phyloP scores from a whole-genome alignment of 1,140 invertebrate genomes.

The Sminthurinus signatus region DNA sequence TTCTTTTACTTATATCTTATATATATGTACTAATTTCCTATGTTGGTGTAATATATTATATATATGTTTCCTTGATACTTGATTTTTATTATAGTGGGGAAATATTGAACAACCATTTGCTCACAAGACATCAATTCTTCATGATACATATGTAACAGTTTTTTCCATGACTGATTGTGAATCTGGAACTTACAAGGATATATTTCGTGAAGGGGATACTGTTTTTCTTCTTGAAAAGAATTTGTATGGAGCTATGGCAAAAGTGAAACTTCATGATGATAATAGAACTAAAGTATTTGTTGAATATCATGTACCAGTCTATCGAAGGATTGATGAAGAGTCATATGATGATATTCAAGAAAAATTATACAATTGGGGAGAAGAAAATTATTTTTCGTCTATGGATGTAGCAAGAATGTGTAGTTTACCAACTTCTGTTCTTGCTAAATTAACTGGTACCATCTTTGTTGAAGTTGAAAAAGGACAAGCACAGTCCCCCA shows the following conservation, averaged over 20 bases:
- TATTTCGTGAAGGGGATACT: conserved; percentile 21
- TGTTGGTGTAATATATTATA: no score
- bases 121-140: conserved; percentile 59
- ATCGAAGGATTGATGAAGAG: conserved; percentile 12
- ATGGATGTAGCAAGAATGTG: conserved; percentile 50
- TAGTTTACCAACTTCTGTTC: conserved; percentile 59
- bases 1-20: no score
- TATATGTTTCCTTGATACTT: no score
- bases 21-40: no score
- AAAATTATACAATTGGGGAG: conserved; percentile 2
- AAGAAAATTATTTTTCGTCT: conserved; percentile 22
- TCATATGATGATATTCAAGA: background rate
- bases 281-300: conserved; percentile 11
- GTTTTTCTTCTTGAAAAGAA: conserved; percentile 27
- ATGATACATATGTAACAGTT: conserved; percentile 43
- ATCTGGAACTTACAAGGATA: conserved; percentile 13
- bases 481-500: background rate
- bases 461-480: conserved; percentile 52
- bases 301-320: conserved; percentile 1
- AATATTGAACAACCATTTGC: conserved; percentile 55
- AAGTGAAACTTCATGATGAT: conserved; percentile 20
- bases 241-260: conserved; percentile 17
- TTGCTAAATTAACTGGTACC: conserved; percentile 77
- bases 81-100: conserved; percentile 52
- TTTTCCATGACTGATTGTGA: conserved; percentile 16